These are phyloP conservation scores for Alsophila aescularia DNA, from an alignment of 2,888 invertebrate genomes.

Conservation along the genomic window DNA sequence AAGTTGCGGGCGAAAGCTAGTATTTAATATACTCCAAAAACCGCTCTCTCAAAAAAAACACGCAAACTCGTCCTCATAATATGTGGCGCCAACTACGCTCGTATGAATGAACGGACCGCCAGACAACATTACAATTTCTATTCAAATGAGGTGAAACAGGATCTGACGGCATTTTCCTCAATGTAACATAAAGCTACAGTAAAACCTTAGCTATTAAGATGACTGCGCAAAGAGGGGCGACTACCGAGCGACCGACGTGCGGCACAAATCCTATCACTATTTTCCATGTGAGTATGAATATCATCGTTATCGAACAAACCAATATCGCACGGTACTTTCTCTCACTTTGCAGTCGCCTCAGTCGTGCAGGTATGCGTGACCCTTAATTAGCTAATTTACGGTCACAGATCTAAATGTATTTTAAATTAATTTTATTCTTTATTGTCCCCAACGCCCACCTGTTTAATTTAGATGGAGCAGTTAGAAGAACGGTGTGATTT, in stretches of 20 bases:
- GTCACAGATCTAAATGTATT: constrained; percentile 31
- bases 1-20: no score
- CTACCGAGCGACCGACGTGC: neutral
- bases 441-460: constrained; percentile 31
- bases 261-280: no score
- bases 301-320: no score
- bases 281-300: no score
- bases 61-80: neutral
- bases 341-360: neutral
- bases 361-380: neutral
- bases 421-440: constrained; percentile 39
- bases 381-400: constrained; percentile 36
- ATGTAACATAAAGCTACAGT: neutral
- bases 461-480: constrained; percentile 33
- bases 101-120: constrained; percentile 31
- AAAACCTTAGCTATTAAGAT: neutral
- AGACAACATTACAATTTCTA: constrained; percentile 25
- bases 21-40: no score
- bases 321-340: neutral
- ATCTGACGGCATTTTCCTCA: constrained; percentile 16
- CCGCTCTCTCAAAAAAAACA: neutral
- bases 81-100: constrained; percentile 14
- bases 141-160: constrained; percentile 26
- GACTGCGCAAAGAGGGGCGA: neutral
- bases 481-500: constrained; percentile 24